Percentiles rank a stretch among this genome's conserved stretches.
Conservation (phyloP, 2,888 invertebrate genomes). For the Ophion ellenae region DNA sequence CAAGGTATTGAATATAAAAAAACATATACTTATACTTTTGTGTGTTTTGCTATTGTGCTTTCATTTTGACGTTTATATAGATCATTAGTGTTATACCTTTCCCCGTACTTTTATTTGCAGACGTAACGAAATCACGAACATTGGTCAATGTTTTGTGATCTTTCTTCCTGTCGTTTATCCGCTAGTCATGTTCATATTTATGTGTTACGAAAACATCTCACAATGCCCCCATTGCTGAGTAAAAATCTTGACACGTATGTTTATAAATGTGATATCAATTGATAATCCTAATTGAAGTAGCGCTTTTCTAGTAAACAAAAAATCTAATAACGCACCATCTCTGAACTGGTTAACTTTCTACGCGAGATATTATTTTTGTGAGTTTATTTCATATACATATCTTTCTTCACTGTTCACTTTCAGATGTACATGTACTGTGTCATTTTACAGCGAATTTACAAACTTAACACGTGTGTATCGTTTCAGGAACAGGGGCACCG, state of each 20-base stretch:
- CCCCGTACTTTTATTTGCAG: constrained; percentile 58
- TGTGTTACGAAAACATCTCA: constrained; percentile 68
- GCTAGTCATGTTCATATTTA: constrained; percentile 57
- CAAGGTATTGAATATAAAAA: constrained; percentile 59
- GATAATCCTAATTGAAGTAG: constrained; percentile 33
- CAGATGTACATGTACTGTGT: constrained; percentile 42
- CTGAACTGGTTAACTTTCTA: constrained; percentile 60
- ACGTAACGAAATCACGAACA: constrained; percentile 55
- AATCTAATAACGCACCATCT: constrained; percentile 58
- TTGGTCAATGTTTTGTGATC: constrained; percentile 59
- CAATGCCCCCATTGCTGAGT: constrained; percentile 71
- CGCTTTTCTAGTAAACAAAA: constrained; percentile 42
- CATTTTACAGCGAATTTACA: constrained; percentile 53
- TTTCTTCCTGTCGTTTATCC: constrained; percentile 20
- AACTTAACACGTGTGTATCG: constrained; percentile 66
- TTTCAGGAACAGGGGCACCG: constrained; percentile 67
- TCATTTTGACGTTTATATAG: constrained; percentile 51
- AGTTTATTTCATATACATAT: constrained; percentile 50
- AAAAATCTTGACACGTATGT: constrained; percentile 60
- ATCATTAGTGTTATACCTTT: constrained; percentile 36
- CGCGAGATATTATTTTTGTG: constrained; percentile 62
- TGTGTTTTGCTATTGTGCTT: constrained; percentile 51
- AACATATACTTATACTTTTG: constrained; percentile 21
- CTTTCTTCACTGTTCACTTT: constrained; percentile 32
- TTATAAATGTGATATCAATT: constrained; percentile 12